Evolutionary conservation across 2,888 invertebrate genomes (phyloP).

Genomic region (Parnassius mnemosyne): DNA sequence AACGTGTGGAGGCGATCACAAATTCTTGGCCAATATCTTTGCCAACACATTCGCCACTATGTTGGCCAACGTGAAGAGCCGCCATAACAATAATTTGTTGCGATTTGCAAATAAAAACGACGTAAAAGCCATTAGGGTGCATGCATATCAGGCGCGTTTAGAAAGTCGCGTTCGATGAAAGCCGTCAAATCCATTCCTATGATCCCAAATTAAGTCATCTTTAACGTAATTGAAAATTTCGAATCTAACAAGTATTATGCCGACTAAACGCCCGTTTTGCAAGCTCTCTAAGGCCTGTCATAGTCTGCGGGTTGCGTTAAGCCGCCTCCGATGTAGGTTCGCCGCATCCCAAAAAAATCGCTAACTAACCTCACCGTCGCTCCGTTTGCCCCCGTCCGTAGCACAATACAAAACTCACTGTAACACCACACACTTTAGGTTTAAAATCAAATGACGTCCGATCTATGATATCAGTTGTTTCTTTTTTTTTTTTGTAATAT

Average conservation of each 20-base stretch:
- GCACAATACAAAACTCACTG: conserved; percentile 35
- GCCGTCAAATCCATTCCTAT: too few species aligned
- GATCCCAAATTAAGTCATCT: too few species aligned
- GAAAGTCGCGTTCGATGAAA: not conserved
- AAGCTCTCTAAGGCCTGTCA: conserved; percentile 58
- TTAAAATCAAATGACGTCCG: conserved; percentile 14
- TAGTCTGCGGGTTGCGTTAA: conserved; percentile 57
- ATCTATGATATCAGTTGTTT: conserved; percentile 2
- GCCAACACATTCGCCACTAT: too few species aligned
- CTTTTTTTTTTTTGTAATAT: conserved; percentile 14
- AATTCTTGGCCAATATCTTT: too few species aligned
- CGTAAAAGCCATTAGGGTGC: conserved; percentile 16
- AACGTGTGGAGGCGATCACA: too few species aligned
- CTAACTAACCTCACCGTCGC: conserved; percentile 34
- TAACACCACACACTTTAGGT: conserved; percentile 37
- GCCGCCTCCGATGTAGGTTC: conserved; percentile 44
- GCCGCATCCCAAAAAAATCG: conserved; percentile 27
- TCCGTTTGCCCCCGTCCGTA: conserved; percentile 35
- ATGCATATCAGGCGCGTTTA: conserved; percentile 10
- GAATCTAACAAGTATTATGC: not conserved
- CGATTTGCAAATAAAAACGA: not conserved
- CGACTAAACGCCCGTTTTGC: conserved; percentile 8
- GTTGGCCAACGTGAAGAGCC: too few species aligned
- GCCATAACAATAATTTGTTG: too few species aligned
- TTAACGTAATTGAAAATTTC: too few species aligned